Base-by-base conservation (phyloP, 2,797 vertebrate genomes). In the Toxotes lorentzi region DNA sequence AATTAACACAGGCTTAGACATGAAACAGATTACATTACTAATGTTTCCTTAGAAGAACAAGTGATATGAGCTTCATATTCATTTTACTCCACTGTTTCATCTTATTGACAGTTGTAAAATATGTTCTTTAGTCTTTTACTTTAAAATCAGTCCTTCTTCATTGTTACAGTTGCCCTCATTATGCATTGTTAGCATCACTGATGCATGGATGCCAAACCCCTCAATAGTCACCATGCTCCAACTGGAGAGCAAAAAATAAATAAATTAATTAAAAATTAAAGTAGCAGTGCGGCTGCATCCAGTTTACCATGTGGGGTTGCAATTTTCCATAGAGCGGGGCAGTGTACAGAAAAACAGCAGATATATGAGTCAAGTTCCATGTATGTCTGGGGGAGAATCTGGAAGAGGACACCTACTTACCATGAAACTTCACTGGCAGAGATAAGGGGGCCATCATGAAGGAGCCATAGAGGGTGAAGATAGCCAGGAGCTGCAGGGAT, bases 401-500 rank as follows among this genome's bases (percentile, higher is more conserved):
- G 70, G 65, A 51, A n/a, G 56, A 83, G 81, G 73, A 90, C 67
- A 79, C 81, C 86, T 77, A 93, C 90, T 93, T 89, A 92, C 88
- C 88, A 75, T 84, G 82, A 84, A 87, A 76, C 85, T 78, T 90
- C 80, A 92, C 85, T 92, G 83, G 78, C 79, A 76, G 84, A 94
- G 89, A 93, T 94, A 83, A 94, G 80, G 89, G 86, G 90, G 88
- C 84, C 91, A 75, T 89, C 83, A 73, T 80, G 81, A 86, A 85
- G 90, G 86, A 91, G 84, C 82, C 92, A 87, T 78, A 81, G 81
- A 91, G 92, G 84, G 86, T 79, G 89, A 90, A 89, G 92, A 89
- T 83, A 86, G 90, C 87, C 91, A 94, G 87, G 83, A 94, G 91
- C 91, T 90, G 86, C 85, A 78, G 83, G 87, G 84, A 81, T 84